These are phyloP conservation scores for Chloroceryle inda DNA, from an alignment of 2,797 vertebrate species.

Conservation along the genomic window DNA sequence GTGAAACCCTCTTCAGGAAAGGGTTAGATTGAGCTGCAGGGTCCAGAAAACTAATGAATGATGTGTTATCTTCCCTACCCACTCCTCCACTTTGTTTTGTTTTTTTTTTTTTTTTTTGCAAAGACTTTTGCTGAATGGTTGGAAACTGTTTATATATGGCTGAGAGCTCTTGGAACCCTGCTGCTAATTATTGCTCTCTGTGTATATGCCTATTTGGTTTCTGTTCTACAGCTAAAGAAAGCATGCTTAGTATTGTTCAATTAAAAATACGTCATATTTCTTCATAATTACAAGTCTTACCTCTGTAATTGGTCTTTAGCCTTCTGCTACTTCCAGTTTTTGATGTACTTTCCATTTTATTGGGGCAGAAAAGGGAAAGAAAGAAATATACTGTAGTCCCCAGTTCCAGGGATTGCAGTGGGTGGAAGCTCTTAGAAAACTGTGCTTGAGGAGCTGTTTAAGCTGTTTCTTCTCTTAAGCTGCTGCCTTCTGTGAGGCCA, in stretches of 20 bases:
- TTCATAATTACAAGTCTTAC: neutral
- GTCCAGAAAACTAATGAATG: neutral
- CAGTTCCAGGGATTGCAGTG: slow-evolving; percentile 8
- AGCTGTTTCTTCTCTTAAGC: slow-evolving; percentile 31
- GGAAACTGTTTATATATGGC: neutral
- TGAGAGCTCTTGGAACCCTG: neutral
- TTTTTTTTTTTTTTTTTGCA: neutral
- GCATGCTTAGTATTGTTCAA: neutral
- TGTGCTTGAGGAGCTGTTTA: neutral
- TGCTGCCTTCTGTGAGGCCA: slow-evolving; percentile 36
- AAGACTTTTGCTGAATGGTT: neutral
- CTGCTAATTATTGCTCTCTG: neutral
- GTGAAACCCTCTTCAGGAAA: neutral
- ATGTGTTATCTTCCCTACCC: neutral
- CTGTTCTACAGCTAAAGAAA: neutral
- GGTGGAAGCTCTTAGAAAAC: neutral
- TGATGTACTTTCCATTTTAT: neutral
- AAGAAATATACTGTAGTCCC: neutral
- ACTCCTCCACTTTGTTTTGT: neutral
- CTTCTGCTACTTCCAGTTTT: neutral
- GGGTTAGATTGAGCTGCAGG: neutral
- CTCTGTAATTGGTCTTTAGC: neutral
- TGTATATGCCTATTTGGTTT: neutral
- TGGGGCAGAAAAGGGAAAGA: neutral
- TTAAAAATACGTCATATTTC: neutral